A percentile compares a stretch with the other conserved stretches of the same genome.
Conservation (phyloP, 2,797 vertebrate genomes). For the Epinephelus awoara region DNA sequence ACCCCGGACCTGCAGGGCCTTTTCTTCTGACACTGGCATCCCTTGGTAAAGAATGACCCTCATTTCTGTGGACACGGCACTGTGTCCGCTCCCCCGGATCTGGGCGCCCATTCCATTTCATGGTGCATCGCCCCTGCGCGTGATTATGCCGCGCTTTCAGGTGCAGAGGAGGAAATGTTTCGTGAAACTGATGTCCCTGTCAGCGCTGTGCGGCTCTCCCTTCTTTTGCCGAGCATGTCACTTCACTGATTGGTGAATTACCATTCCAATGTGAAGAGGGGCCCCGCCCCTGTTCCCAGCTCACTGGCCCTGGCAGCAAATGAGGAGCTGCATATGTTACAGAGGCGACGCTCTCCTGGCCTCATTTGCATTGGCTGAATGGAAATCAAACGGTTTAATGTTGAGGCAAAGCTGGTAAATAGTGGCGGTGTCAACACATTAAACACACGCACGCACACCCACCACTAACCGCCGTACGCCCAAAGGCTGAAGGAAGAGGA, state of each 20-base stretch:
- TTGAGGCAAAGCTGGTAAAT: constrained; percentile 84
- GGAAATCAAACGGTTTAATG: constrained; percentile 86
- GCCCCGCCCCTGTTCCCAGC: constrained; percentile 78
- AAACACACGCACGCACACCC: constrained; percentile 42
- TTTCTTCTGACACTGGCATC: constrained; percentile 73
- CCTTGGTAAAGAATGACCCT: constrained; percentile 88
- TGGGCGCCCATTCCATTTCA: constrained; percentile 91
- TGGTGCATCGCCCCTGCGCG: constrained; percentile 88
- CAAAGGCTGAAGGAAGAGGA: constrained; percentile 45
- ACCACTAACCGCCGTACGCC: constrained; percentile 52
- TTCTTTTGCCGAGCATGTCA: constrained; percentile 85
- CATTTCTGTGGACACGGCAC: constrained; percentile 89
- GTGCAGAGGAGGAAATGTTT: constrained; percentile 93
- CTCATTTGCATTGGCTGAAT: constrained; percentile 89
- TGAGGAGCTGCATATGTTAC: constrained; percentile 90
- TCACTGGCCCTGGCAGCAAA: constrained; percentile 77
- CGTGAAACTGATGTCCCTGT: constrained; percentile 95
- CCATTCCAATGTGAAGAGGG: constrained; percentile 88
- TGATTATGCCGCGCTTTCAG: constrained; percentile 92
- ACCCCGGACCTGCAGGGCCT: constrained; percentile 67
- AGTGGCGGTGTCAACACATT: constrained; percentile 77
- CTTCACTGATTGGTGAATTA: constrained; percentile 92
- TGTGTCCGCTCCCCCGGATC: constrained; percentile 89
- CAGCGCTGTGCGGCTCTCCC: constrained; percentile 88
- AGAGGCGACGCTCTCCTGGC: constrained; percentile 83